phyloP scores from a whole-genome alignment of 1,140 invertebrate species.

The Schlechtendalia chinensis region DNA sequence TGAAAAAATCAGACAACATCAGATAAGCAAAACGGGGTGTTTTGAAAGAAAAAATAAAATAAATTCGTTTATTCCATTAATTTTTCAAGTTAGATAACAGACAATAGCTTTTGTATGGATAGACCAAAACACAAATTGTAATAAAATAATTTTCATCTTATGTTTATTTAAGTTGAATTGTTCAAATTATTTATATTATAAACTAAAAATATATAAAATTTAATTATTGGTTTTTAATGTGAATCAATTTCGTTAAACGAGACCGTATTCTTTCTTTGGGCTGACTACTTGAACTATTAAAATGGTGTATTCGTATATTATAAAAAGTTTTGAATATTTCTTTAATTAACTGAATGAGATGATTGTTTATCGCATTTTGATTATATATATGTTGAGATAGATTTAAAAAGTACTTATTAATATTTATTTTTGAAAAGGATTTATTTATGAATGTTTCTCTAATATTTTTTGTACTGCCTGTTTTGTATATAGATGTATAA shows the following conservation, averaged over 20 bases:
- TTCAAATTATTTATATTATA: background rate
- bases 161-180: background rate
- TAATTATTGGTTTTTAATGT: background rate
- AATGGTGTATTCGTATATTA: background rate
- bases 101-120: no score
- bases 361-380: constrained; percentile 20
- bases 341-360: background rate
- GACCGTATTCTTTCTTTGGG: background rate
- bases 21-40: background rate
- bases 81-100: no score
- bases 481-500: background rate
- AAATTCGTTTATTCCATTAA: background rate
- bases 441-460: background rate
- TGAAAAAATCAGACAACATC: no score
- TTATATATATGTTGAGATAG: background rate
- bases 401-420: constrained; percentile 11
- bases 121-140: background rate
- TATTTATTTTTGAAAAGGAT: background rate
- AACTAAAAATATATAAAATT: background rate
- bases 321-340: background rate
- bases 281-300: background rate
- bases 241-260: background rate
- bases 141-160: background rate
- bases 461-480: background rate
- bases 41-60: background rate